Evolutionary conservation across 2,113 vertebrate genomes (phyloP).

Genomic region (Hypocryptadius cinnamomeus): DNA sequence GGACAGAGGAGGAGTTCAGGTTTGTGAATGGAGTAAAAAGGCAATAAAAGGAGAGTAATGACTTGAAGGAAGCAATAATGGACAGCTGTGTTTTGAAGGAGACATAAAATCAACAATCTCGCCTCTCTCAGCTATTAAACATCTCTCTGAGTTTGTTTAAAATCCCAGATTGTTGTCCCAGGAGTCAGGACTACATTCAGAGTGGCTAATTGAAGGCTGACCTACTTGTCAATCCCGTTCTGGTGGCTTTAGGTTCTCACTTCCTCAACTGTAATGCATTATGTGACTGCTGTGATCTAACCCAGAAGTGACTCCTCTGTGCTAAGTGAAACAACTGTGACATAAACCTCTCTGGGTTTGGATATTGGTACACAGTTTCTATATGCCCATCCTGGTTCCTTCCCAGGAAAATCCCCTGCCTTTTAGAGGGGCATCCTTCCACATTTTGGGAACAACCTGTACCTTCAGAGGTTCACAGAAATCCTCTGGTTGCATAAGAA

Average conservation of each 20-base stretch:
- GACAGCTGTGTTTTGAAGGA: slow-evolving; percentile 49
- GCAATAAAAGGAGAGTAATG: slow-evolving; percentile 13
- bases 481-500: background rate
- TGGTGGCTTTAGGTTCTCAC: background rate
- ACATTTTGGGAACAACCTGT: background rate
- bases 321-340: background rate
- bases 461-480: background rate
- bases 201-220: slow-evolving; percentile 1
- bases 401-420: background rate
- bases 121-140: background rate
- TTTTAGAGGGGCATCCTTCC: background rate
- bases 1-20: background rate
- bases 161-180: background rate
- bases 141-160: background rate
- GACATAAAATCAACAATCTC: background rate
- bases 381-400: background rate
- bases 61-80: slow-evolving; percentile 38
- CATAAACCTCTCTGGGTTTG: background rate
- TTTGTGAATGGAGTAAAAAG: slow-evolving; percentile 10
- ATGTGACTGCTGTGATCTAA: background rate
- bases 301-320: background rate
- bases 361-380: background rate
- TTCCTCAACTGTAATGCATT: background rate
- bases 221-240: background rate
- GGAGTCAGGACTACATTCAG: slow-evolving; percentile 17